phyloP scores from a whole-genome alignment of 2,113 vertebrate species.

The Ammodramus savannarum region DNA sequence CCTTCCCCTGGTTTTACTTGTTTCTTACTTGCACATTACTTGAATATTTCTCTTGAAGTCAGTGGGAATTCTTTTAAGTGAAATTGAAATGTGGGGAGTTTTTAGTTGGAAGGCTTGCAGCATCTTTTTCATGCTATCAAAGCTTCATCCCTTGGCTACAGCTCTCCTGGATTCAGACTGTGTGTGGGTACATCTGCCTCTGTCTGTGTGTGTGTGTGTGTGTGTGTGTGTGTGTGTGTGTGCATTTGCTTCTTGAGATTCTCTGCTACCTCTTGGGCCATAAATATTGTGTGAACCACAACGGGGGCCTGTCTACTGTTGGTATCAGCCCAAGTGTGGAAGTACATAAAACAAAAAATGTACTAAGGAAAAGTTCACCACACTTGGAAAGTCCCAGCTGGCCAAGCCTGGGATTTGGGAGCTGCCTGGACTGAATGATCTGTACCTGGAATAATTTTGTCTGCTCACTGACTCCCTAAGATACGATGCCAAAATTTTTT shows the following conservation, averaged over 20 bases:
- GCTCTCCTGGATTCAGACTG: neutral
- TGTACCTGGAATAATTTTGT: neutral
- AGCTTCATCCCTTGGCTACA: neutral
- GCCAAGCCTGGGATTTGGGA: neutral
- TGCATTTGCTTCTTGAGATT: neutral
- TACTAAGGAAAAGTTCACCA: neutral
- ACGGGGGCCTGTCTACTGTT: neutral
- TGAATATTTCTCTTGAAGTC: neutral
- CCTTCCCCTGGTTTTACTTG: neutral
- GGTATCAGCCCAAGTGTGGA: slow-evolving; percentile 20
- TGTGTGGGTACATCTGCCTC: neutral
- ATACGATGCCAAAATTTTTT: neutral
- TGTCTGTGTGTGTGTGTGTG: neutral
- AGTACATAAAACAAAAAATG: neutral
- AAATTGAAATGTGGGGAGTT: neutral
- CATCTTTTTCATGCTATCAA: neutral
- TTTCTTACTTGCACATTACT: neutral
- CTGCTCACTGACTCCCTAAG: neutral
- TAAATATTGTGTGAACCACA: neutral
- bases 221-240: neutral
- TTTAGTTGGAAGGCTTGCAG: neutral
- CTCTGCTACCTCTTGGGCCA: neutral
- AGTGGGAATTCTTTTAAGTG: neutral
- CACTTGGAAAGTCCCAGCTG: slow-evolving; percentile 2
- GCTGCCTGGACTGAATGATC: neutral